Base-by-base conservation (phyloP, 2,113 vertebrate genomes). In the Chrysemys picta region DNA sequence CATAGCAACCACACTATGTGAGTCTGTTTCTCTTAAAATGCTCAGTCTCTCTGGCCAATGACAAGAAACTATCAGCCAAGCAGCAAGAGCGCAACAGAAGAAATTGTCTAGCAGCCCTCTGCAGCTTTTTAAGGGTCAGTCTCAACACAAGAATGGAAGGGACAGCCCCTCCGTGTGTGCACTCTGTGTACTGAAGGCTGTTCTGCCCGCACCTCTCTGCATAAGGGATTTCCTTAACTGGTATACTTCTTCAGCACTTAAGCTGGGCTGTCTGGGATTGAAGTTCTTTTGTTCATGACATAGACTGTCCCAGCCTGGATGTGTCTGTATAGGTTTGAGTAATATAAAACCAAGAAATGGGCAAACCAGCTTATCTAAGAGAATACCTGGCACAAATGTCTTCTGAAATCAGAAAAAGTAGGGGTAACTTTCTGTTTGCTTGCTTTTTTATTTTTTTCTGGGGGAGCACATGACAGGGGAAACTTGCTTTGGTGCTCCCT, bases 21-120 rank as follows among this genome's bases (percentile, higher is more conserved):
- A 92, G 88, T 84, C 76, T 95, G 52, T 86, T 92, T 92, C 83
- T 93, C 83, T 92, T 93, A 91, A 82, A 96, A 88, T 3, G 1
- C 53, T 93, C 31, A 52, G 82, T 96, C 75, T 89, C 38, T 91
- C 89, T 97, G 91, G 80, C 52, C 93, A 87, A 94, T 94, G 96
- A 94, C 91, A 97, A 87, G 79, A 54, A 88, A 45, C 91, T 95
- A 94, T 96, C 96, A 93, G 69, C 84, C 88, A 89, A 88, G 62
- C 89, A 90, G 89, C 57, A 81, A 83, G n/a, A 95, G 47, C 69
- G 89, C 91, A 94, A 50, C 19, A 17, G 83, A 87, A 81, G 84
- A 92, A 93, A 93, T 93, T 91, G 80, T 87, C 57, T 97, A 90
- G 50, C 85, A 94, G 38, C 82, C 87, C 31, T 47, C 50, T 76